phyloP scores from a whole-genome alignment of 2,113 vertebrate genomes.

The Zeus faber region DNA sequence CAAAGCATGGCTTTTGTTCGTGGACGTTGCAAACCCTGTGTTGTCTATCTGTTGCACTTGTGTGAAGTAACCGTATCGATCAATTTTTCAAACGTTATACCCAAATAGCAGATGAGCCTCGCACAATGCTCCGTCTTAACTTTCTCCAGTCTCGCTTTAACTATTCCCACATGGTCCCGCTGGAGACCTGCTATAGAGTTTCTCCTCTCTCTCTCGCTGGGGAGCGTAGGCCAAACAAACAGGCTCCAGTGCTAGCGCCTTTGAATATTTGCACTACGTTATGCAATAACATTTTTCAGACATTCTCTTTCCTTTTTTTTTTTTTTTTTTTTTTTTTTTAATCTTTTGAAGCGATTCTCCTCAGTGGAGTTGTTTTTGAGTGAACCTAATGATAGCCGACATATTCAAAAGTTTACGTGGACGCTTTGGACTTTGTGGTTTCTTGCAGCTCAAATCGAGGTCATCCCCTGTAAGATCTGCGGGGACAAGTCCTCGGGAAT shows the following conservation, averaged over 20 bases:
- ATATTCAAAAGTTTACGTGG: slow-evolving; percentile 1
- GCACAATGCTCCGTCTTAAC: not conserved
- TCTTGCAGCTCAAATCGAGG: slow-evolving; percentile 87
- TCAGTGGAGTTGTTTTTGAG: not conserved
- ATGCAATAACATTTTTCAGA: too few species aligned
- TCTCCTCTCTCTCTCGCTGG: not conserved
- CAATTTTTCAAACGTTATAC: too few species aligned
- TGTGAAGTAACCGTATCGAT: too few species aligned
- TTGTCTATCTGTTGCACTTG: too few species aligned
- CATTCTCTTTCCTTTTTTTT: not conserved
- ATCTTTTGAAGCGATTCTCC: not conserved
- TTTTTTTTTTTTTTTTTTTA: not conserved
- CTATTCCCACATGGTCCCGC: slow-evolving; percentile 1
- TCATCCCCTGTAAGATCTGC: slow-evolving; percentile 93
- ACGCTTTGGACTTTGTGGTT: slow-evolving; percentile 18
- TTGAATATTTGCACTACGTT: too few species aligned
- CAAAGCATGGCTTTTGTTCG: too few species aligned
- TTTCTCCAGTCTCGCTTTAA: slow-evolving; percentile 10
- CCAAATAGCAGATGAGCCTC: too few species aligned
- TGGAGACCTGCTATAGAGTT: not conserved
- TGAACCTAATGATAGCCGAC: too few species aligned
- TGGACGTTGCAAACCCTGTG: too few species aligned
- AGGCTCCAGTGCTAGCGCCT: too few species aligned
- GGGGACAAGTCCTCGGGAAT: slow-evolving; percentile 94
- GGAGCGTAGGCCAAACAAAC: slow-evolving; percentile 13